phyloP scores from a whole-genome alignment of 1,140 invertebrate species.

The Sycophila sp. region DNA sequence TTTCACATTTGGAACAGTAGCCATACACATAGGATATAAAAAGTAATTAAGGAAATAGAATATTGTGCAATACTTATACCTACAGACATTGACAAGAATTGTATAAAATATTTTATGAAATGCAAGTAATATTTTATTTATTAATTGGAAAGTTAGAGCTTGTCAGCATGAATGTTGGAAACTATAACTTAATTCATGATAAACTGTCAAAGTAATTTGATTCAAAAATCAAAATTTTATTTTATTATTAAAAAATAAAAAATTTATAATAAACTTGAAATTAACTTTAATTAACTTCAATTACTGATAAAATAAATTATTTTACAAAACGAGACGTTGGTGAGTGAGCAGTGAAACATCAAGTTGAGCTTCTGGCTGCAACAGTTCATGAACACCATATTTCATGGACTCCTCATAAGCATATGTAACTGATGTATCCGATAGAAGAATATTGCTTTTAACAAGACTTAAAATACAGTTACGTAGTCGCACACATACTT shows the following conservation, averaged over 20 bases:
- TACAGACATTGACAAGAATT: no score
- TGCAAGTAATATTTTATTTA: no score
- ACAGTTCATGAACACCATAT: conserved; percentile 81
- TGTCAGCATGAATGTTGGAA: no score
- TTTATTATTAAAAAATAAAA: neutral
- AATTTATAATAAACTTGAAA: neutral
- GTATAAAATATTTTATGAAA: no score
- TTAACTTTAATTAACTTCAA: no score
- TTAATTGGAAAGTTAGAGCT: no score
- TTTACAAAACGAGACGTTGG: conserved; percentile 73
- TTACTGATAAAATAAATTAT: no score
- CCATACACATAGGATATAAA: conserved; percentile 96
- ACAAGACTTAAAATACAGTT: conserved; percentile 91
- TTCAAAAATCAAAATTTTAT: neutral
- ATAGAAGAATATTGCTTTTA: conserved; percentile 87
- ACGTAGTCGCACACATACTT: conserved; percentile 85
- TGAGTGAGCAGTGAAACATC: conserved; percentile 80
- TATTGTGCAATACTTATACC: no score
- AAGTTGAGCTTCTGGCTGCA: conserved; percentile 83
- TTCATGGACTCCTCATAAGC: conserved; percentile 91
- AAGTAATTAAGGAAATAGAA: no score
- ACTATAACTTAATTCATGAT: no score
- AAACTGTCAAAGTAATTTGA: no score
- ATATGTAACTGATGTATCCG: conserved; percentile 91
- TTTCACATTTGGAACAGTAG: conserved; percentile 87